Evolutionary conservation across 2,113 vertebrate species (phyloP), one percentile per base, ranked within the genome.

Genomic region (Trogon melanurus): DNA sequence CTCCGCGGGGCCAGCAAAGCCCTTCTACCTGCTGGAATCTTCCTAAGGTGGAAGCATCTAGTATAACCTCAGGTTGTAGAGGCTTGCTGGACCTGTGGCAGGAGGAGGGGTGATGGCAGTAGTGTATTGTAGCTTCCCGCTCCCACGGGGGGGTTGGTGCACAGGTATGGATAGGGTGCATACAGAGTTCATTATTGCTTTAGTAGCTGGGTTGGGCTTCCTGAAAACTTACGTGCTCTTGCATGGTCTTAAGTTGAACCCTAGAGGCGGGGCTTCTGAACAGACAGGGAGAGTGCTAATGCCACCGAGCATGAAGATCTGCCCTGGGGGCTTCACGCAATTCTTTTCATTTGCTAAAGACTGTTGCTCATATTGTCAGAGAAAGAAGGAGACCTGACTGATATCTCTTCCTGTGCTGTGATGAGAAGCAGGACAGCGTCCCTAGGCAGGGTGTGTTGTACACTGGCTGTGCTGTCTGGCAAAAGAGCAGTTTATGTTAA

Each of bases 401-500:
- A 2, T 13, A 2, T 41, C 41, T 4, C 53, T 38, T 50, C 27
- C 54, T 30, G 18, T 30, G 54, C 54, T 56, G 54, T 29, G 54
- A n/a, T 13, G 23, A 65, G 65, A 19, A 47, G 45, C 16, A 50
- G 51, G 36, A 29, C 5, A 16, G 5, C 27, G 8, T 6, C 20
- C 48, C 32, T 9, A 1, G 16, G 27, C 23, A 1, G 0, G 38
- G 18, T 13, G 56, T 34, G 66, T 1, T 10, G 45, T 16, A 2
- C 2, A 3, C 38, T 23, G 13, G 36, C 25, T 8, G 2, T 6
- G 5, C 62, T n/a, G 34, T 16, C n/a, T 64, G 58, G 34, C 69
- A 41, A n/a, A 8, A 58, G 47, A 60, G 19, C 19, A 6, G 5
- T 44, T 65, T 13, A 3, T 14, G 61, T 9, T 6, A 12, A 13